Conservation (phyloP, 2,797 vertebrate species). For the Poeciliopsis presidionis region DNA sequence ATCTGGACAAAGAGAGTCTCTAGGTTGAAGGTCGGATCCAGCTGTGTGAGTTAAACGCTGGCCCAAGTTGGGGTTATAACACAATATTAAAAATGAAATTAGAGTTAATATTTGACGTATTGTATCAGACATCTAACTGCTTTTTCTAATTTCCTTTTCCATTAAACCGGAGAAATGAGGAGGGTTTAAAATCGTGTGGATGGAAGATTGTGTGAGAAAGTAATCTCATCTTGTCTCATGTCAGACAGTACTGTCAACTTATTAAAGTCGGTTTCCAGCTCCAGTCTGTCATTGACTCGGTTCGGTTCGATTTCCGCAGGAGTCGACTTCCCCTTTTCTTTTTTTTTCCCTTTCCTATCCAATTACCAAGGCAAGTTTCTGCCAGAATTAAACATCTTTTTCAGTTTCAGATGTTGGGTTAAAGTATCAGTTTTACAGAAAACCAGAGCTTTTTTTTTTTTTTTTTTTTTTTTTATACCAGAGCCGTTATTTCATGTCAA, state of each 20-base stretch:
- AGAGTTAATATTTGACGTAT: slow-evolving; percentile 9
- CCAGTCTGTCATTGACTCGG: slow-evolving; percentile 5
- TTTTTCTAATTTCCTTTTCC: background rate
- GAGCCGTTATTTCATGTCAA: background rate
- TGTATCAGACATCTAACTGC: background rate
- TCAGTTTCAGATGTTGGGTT: slow-evolving; percentile 1
- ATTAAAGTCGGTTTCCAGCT: slow-evolving; percentile 14
- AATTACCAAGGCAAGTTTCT: slow-evolving; percentile 4
- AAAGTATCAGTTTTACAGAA: background rate
- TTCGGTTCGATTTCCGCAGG: slow-evolving; percentile 2
- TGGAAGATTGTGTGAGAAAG: slow-evolving; percentile 18
- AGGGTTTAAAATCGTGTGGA: slow-evolving; percentile 3
- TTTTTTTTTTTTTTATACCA: background rate
- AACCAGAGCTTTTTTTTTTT: background rate
- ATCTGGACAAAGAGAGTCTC: background rate
- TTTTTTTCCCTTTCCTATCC: background rate
- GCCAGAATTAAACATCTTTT: slow-evolving; percentile 6
- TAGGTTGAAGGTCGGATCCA: background rate
- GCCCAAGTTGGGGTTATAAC: background rate
- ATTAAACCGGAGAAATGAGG: slow-evolving; percentile 7
- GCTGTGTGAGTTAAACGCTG: background rate
- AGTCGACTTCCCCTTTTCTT: background rate
- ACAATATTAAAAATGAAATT: slow-evolving; percentile 2
- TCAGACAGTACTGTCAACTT: slow-evolving; percentile 11
- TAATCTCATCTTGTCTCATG: slow-evolving; percentile 4